These are phyloP conservation scores for Calameuta filiformis DNA, from an alignment of 2,888 invertebrate genomes.

Conservation along the genomic window DNA sequence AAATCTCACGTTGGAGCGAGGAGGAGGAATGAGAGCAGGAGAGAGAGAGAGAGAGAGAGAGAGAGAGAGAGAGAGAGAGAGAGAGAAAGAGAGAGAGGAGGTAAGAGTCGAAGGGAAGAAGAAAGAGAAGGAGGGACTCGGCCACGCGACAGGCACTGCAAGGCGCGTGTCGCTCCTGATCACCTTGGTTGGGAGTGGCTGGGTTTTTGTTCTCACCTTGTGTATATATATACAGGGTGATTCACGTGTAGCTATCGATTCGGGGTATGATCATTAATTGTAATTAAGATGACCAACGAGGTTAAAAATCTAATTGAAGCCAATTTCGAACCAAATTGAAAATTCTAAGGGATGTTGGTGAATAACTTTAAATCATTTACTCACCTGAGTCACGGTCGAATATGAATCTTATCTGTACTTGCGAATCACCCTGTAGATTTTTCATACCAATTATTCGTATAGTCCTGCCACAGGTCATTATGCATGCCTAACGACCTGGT, in stretches of 20 bases:
- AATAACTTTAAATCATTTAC: no score
- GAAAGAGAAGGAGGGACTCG: not conserved
- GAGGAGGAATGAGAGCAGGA: not conserved
- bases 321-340: not conserved
- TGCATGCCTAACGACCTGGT: no score
- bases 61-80: conserved; percentile 12
- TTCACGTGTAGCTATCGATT: not conserved
- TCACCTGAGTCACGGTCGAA: no score
- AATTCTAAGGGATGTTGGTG: not conserved
- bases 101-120: conserved; percentile 40
- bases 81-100: conserved; percentile 17
- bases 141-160: conserved; percentile 47
- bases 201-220: not conserved
- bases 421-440: no score
- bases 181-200: conserved; percentile 27
- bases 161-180: conserved; percentile 44
- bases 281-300: not conserved
- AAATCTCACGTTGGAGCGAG: not conserved
- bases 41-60: conserved; percentile 14
- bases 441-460: no score
- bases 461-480: no score
- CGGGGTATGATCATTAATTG: not conserved
- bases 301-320: not conserved
- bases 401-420: no score
- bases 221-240: not conserved